A percentile compares a stretch with the other conserved stretches of the same genome.
Conservation (phyloP, 2,888 invertebrate species). For the Ethmia dodecea region DNA sequence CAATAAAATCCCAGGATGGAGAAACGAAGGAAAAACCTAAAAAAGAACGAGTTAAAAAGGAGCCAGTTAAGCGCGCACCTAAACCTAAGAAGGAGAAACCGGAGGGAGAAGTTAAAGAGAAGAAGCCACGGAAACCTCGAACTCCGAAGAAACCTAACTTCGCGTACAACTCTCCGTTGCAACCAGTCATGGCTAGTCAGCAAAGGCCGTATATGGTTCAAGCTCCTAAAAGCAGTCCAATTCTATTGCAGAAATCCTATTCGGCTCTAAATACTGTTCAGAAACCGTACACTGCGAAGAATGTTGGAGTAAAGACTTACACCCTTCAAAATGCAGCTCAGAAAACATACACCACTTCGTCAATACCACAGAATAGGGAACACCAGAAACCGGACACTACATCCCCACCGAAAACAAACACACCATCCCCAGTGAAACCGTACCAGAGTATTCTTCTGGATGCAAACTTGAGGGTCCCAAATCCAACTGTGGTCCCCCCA, state of each 20-base stretch:
- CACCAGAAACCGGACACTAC: not conserved
- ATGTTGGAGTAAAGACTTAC: too few species aligned
- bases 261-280: not conserved
- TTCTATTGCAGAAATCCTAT: conserved; percentile 18
- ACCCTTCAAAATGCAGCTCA: too few species aligned
- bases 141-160: conserved; percentile 41
- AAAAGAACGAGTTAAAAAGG: conserved; percentile 29
- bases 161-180: conserved; percentile 47
- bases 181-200: conserved; percentile 39
- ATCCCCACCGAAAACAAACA: conserved; percentile 8
- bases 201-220: not conserved
- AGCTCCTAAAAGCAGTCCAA: too few species aligned
- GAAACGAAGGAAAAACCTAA: conserved; percentile 37
- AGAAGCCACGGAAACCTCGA: conserved; percentile 53
- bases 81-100: conserved; percentile 26
- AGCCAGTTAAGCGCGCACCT: conserved; percentile 23
- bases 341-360: conserved; percentile 7
- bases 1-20: conserved; percentile 24
- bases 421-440: conserved; percentile 13
- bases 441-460: conserved; percentile 29
- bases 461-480: conserved; percentile 35
- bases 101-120: conserved; percentile 33
- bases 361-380: conserved; percentile 6
- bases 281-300: not conserved
- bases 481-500: conserved; percentile 32